phyloP scores from a whole-genome alignment of 53 echinoderm and acorn worm species.

The Hippasteria phrygiana region DNA sequence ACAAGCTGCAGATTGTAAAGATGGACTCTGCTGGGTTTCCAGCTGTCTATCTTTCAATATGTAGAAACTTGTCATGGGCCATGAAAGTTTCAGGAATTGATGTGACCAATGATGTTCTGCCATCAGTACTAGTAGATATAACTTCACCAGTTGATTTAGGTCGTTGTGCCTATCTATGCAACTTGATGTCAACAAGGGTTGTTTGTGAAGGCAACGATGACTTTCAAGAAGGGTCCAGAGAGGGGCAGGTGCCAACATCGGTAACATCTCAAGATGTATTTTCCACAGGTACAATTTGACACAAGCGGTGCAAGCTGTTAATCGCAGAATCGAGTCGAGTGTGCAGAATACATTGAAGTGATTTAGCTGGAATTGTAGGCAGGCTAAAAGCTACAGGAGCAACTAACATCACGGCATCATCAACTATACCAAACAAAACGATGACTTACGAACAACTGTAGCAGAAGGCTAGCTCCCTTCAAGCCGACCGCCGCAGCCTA shows the following conservation, averaged over 20 bases:
- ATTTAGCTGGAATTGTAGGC: not conserved
- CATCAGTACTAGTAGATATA: not conserved
- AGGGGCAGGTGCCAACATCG: conserved; percentile 41
- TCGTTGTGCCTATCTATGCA: conserved; percentile 15
- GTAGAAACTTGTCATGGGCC: not conserved
- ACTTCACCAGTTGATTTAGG: not conserved
- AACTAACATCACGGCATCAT: not conserved
- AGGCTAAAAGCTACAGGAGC: not conserved
- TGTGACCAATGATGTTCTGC: not conserved
- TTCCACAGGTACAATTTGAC: conserved; percentile 19
- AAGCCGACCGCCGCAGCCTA: conserved; percentile 5
- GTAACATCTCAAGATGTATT: conserved; percentile 38
- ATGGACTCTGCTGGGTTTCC: not conserved
- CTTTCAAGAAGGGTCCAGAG: conserved; percentile 48
- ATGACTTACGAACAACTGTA: conserved; percentile 3
- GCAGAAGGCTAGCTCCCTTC: conserved; percentile 14
- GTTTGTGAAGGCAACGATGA: conserved; percentile 49
- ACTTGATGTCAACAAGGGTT: not conserved
- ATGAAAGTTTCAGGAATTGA: not conserved
- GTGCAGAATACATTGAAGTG: conserved; percentile 25
- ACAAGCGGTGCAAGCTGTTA: conserved; percentile 9
- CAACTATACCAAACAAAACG: not conserved
- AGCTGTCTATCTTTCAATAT: not conserved
- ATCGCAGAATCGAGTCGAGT: not conserved
- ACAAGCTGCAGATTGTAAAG: conserved; percentile 16